Evolutionary conservation across 2,113 vertebrate genomes (phyloP).

Genomic region (Cyphomyrus discorhynchus): DNA sequence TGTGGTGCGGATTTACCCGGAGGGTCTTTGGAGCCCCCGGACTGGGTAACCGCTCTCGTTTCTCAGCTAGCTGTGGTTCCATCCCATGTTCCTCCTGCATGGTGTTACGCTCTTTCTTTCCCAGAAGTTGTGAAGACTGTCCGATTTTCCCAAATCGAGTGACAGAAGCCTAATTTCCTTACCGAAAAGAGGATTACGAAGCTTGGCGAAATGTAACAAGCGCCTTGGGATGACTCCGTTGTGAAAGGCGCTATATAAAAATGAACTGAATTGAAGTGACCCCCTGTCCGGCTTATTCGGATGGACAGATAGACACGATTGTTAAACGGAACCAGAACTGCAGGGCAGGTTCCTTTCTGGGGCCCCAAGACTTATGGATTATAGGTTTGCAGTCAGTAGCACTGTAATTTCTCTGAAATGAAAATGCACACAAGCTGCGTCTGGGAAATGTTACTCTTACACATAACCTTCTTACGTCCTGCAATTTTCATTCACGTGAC

Average conservation of each 20-base stretch:
- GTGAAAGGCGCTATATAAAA: neutral
- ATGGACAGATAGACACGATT: neutral
- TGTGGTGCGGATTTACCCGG: neutral
- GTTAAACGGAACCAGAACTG: neutral
- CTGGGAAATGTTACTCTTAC: constrained; percentile 3
- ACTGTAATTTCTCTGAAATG: neutral
- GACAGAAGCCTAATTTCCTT: neutral
- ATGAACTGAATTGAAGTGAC: neutral
- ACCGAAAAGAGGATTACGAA: neutral
- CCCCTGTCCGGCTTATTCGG: neutral
- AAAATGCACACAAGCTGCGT: neutral
- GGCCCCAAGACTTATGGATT: neutral
- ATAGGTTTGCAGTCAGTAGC: neutral
- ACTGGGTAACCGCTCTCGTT: neutral
- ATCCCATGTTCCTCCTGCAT: neutral
- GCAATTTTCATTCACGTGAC: neutral
- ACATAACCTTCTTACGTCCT: neutral
- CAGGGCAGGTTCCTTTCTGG: neutral
- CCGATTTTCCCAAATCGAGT: neutral
- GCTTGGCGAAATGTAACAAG: neutral
- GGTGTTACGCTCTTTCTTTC: neutral
- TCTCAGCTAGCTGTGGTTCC: neutral
- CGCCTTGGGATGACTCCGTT: neutral
- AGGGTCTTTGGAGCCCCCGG: neutral
- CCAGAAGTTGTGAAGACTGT: neutral